Evolutionary conservation across 2,113 vertebrate genomes (phyloP).

Genomic region (Chloropsis hardwickii): DNA sequence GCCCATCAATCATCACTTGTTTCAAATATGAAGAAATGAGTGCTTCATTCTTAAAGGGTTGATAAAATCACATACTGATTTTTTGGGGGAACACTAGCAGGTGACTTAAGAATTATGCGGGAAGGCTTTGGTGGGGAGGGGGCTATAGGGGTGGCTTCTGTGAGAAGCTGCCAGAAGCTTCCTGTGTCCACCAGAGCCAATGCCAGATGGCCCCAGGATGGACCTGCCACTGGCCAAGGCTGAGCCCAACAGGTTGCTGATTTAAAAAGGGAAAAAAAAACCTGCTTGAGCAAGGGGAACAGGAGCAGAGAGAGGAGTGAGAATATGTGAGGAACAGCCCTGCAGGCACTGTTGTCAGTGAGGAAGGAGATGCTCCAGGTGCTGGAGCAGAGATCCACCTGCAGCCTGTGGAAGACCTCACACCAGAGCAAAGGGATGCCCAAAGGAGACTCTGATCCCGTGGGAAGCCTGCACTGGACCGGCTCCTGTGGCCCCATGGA

Average conservation of each 20-base stretch:
- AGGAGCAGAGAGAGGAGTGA: background rate
- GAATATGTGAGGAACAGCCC: background rate
- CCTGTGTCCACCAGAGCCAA: background rate
- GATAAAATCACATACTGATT: background rate
- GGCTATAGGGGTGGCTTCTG: background rate
- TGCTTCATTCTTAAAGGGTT: background rate
- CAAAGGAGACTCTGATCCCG: accelerated
- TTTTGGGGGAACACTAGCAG: background rate
- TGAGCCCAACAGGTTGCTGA: background rate
- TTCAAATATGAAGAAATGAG: background rate
- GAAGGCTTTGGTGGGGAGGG: background rate
- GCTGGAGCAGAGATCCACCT: background rate
- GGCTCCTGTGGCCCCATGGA: background rate
- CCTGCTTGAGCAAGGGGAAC: background rate
- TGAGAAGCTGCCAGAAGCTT: background rate
- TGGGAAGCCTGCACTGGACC: background rate
- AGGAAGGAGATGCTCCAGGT: background rate
- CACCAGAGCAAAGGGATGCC: background rate
- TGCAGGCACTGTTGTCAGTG: background rate
- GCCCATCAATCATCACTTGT: background rate
- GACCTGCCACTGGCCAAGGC: background rate
- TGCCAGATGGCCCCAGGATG: accelerated
- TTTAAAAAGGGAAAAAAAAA: too few species aligned
- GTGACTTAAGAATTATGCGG: background rate
- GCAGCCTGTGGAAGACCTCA: background rate